Percentiles rank a stretch among this genome's conserved stretches.
Evolutionary conservation across 2,113 vertebrate genomes (phyloP).

Genomic region (Pelvicachromis taeniatus): DNA sequence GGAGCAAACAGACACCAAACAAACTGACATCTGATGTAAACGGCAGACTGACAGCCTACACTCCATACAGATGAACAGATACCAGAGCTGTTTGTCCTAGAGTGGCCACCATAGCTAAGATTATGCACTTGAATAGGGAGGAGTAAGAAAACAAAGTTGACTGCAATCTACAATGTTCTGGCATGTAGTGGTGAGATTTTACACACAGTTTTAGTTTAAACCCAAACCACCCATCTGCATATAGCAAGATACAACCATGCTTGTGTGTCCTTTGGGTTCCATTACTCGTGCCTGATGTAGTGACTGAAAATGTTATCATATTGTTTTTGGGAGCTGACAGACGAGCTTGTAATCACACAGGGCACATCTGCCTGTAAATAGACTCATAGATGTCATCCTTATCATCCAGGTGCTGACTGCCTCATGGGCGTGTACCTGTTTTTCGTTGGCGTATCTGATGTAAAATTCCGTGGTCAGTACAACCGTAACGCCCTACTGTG

Average conservation of each 20-base stretch:
- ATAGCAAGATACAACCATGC: background rate
- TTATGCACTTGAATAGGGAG: background rate
- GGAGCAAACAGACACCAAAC: background rate
- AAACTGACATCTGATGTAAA: background rate
- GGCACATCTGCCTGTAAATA: background rate
- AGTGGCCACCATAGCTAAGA: background rate
- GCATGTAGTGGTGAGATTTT: background rate
- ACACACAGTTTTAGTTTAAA: background rate
- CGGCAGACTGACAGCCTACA: too few relatives aligned
- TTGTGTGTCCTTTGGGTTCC: background rate
- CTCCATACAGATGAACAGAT: background rate
- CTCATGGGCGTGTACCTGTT: constrained; percentile 86
- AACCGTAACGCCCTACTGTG: constrained; percentile 80
- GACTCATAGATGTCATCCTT: background rate
- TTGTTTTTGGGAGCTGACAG: background rate
- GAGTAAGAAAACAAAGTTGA: background rate
- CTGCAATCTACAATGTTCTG: background rate
- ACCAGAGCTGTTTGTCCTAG: background rate
- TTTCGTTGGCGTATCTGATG: constrained; percentile 78
- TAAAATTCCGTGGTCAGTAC: constrained; percentile 81
- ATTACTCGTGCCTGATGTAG: background rate
- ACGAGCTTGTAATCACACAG: background rate
- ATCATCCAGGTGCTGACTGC: constrained; percentile 78
- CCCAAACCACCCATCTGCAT: background rate
- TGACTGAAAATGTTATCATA: background rate